Evolutionary conservation across 2,797 vertebrate genomes (phyloP).

Genomic region (Phoebastria nigripes): DNA sequence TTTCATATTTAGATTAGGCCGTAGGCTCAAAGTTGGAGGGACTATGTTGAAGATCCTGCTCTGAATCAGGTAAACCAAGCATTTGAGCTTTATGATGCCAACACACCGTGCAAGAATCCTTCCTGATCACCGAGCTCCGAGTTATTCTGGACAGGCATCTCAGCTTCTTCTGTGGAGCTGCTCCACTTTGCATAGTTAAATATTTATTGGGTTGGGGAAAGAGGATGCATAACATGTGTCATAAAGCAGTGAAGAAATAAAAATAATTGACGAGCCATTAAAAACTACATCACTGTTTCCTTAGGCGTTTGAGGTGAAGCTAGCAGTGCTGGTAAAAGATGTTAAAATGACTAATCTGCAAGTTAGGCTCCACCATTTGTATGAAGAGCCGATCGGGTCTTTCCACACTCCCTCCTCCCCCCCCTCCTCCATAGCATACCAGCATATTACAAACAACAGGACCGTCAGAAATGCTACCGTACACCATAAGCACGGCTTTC

Average conservation of each 20-base stretch:
- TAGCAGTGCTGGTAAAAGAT: neutral
- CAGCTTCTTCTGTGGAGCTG: neutral
- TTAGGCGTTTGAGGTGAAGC: neutral
- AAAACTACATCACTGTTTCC: neutral
- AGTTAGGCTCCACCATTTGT: neutral
- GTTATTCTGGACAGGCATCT: neutral
- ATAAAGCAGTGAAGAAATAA: neutral
- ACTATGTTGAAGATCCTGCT: neutral
- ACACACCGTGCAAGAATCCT: neutral
- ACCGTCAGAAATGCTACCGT: neutral
- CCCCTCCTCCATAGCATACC: neutral
- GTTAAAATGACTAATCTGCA: neutral
- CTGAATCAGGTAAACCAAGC: neutral
- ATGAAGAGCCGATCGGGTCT: neutral
- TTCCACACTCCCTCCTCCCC: neutral
- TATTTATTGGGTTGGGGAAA: neutral
- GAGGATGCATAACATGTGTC: neutral
- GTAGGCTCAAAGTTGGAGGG: neutral
- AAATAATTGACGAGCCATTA: neutral
- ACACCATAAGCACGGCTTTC: neutral
- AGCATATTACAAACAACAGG: no score
- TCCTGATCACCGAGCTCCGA: accelerated
- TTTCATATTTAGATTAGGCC: neutral
- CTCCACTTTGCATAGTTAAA: neutral
- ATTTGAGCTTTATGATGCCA: neutral